These are phyloP conservation scores for Diadromus collaris DNA, from an alignment of 2,888 invertebrate species.

Conservation along the genomic window DNA sequence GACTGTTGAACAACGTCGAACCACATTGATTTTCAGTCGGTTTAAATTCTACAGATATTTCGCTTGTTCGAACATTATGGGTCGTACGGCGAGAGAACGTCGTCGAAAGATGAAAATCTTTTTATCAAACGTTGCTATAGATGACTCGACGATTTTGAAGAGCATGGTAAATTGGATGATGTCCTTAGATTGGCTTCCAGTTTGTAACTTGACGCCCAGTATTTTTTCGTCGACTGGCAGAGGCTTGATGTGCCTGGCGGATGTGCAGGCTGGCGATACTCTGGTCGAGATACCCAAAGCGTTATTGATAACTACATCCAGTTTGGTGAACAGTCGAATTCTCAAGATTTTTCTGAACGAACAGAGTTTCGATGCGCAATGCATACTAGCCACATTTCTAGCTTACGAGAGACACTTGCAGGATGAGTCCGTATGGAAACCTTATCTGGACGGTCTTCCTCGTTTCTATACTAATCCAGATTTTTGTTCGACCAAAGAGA, in stretches of 20 bases:
- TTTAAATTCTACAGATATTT: conserved; percentile 49
- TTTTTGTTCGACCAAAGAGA: conserved; percentile 83
- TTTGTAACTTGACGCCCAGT: conserved; percentile 67
- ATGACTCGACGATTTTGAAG: conserved; percentile 61
- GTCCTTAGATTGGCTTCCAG: conserved; percentile 65
- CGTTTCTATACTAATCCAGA: conserved; percentile 85
- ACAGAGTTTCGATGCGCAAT: conserved; percentile 82
- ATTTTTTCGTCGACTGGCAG: conserved; percentile 87
- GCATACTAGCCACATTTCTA: conserved; percentile 88
- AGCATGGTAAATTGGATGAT: conserved; percentile 72
- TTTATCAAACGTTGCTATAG: conserved; percentile 55
- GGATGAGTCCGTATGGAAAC: conserved; percentile 82
- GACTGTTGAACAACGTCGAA: background rate
- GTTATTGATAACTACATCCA: conserved; percentile 80
- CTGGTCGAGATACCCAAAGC: conserved; percentile 81
- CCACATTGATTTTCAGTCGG: background rate
- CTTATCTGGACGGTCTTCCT: conserved; percentile 88
- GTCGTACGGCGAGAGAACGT: conserved; percentile 74
- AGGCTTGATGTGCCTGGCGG: conserved; percentile 83
- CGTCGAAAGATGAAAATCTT: conserved; percentile 65
- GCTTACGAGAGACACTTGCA: conserved; percentile 84
- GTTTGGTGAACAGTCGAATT: conserved; percentile 73
- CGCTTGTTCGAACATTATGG: conserved; percentile 67
- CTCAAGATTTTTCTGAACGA: conserved; percentile 67
- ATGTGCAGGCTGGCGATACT: conserved; percentile 80